Evolutionary conservation across 1,140 invertebrate genomes (phyloP), one percentile per base, ranked within the genome.

Genomic region (Aphis craccivora): DNA sequence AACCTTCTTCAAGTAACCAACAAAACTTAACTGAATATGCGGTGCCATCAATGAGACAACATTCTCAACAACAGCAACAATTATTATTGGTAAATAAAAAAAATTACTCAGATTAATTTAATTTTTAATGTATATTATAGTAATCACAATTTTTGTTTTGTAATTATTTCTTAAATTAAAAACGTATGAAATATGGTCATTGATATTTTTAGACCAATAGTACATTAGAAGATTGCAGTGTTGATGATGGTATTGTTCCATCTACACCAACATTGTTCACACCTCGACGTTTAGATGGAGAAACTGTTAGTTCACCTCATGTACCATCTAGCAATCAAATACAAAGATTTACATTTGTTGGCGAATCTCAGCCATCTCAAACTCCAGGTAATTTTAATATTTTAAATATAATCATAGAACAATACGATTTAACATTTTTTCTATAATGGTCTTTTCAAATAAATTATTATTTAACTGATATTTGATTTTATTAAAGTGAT

Each of bases 261-360:
- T 98, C 98, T 93, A 99, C 98, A 2, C 98, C 98, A 0, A 98
- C 98, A 1, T 95, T 98, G 2, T 98, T 97, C 95, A 97, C 98
- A 51, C 97, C 98, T 9, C 96, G 98, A 93, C 96, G 98, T 94
- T 97, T 96, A 90, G 98, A 99, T 95, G 98, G 98, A 43, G 98
- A 99, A 95, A 98, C 98, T 93, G 97, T 98, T 22, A 98, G 98
- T 95, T 99, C 98, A 0, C 98, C 98, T 37, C 97, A 97, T 95
- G 97, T 97, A 81, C 96, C 97, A 30, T 96, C 96, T 94, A 95
- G 95, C 40, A 95, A 95, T 86, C 91, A 84, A 93, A n/a, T 83
- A 84, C 96, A 96, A 53, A 96, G 97, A 93, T 98, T 98, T 95
- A 97, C 97, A 67, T 98, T 98, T 95, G 96, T 96, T 86, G 96